Evolutionary conservation across 2,113 vertebrate species (phyloP).

Genomic region (Oxyruncus cristatus): DNA sequence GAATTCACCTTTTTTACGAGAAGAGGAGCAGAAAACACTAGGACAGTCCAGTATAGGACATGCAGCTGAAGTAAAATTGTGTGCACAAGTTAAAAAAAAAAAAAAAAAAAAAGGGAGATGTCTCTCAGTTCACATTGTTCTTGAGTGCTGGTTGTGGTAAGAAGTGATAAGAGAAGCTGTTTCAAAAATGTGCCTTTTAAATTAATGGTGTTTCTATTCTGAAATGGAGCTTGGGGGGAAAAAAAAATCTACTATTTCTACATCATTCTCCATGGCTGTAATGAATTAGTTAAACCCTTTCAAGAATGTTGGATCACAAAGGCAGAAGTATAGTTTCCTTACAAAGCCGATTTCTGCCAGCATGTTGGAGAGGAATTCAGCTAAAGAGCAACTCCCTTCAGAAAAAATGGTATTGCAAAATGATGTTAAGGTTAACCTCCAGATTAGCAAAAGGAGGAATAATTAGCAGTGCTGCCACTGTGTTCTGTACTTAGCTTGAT

Average conservation of each 20-base stretch:
- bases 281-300: slow-evolving; percentile 44
- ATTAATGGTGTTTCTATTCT: slow-evolving; percentile 23
- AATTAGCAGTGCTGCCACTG: background rate
- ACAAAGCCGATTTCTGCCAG: slow-evolving; percentile 2
- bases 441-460: background rate
- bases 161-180: background rate
- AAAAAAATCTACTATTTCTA: background rate
- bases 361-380: background rate
- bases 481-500: background rate
- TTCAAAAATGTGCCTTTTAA: slow-evolving; percentile 1
- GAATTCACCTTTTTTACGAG: background rate
- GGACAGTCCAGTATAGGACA: background rate
- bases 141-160: background rate
- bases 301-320: background rate
- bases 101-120: background rate
- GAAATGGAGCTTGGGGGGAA: background rate
- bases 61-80: background rate
- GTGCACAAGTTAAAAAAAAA: background rate
- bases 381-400: background rate
- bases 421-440: background rate
- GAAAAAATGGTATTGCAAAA: background rate
- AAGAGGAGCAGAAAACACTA: background rate
- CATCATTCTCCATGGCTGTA: background rate
- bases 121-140: background rate
- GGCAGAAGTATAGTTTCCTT: background rate